These are phyloP conservation scores for Hippolais icterina DNA, from an alignment of 2,113 vertebrate species.

Conservation along the genomic window DNA sequence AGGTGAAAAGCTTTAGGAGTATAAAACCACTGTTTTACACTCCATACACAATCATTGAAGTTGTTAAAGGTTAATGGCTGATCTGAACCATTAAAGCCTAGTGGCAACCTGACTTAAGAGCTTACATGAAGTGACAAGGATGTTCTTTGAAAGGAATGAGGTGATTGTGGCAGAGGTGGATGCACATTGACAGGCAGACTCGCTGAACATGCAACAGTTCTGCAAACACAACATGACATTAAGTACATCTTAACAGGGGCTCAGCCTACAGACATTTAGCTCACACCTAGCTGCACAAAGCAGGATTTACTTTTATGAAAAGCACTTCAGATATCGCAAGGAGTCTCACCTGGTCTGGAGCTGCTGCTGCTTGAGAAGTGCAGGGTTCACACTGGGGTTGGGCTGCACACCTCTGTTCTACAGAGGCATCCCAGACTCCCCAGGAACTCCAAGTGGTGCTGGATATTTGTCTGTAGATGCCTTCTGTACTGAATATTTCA, in stretches of 20 bases:
- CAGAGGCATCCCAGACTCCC: accelerated
- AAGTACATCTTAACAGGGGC: not conserved
- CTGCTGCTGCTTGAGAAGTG: not conserved
- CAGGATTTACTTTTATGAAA: not conserved
- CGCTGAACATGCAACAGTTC: not conserved
- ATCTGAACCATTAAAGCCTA: not conserved
- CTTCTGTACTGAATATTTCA: not conserved
- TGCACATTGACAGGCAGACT: not conserved
- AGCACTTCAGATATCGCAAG: not conserved
- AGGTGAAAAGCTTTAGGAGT: not conserved
- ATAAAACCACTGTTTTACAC: not conserved
- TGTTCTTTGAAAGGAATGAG: not conserved
- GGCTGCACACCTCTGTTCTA: not conserved
- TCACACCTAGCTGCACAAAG: not conserved
- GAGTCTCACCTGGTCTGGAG: not conserved
- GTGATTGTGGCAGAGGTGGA: not conserved
- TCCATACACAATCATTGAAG: not conserved
- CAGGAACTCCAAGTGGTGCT: not conserved
- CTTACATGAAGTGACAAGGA: not conserved
- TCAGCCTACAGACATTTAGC: not conserved
- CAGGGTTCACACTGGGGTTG: accelerated
- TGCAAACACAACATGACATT: not conserved
- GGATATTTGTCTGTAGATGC: not conserved
- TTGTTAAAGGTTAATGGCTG: not conserved
- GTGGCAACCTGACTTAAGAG: not conserved